Conservation (phyloP, 2,113 vertebrate genomes). For the Alethe diademata region DNA sequence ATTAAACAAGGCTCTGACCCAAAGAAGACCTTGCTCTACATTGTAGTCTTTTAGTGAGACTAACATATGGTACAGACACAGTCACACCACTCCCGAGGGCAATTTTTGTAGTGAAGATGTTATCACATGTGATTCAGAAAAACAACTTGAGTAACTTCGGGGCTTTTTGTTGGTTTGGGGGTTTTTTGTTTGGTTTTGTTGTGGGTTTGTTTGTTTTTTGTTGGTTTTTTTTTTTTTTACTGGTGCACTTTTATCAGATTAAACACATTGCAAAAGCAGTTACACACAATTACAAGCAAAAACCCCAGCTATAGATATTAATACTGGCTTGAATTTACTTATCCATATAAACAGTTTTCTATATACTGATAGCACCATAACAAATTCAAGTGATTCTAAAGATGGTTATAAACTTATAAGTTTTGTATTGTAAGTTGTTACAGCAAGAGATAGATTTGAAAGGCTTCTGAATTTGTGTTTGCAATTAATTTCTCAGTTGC, state of each 20-base stretch:
- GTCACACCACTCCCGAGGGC: neutral
- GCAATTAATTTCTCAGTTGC: neutral
- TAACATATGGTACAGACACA: slow-evolving; percentile 13
- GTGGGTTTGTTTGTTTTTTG: neutral
- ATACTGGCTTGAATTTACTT: slow-evolving; percentile 16
- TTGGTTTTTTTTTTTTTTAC: neutral
- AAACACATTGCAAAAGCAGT: slow-evolving; percentile 51
- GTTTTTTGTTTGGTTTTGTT: neutral
- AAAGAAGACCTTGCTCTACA: neutral
- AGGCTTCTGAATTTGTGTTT: slow-evolving; percentile 7
- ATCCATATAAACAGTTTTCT: slow-evolving; percentile 7
- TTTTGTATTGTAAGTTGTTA: slow-evolving; percentile 7
- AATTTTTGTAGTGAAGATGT: slow-evolving; percentile 15
- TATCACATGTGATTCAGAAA: slow-evolving; percentile 51
- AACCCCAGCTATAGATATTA: neutral
- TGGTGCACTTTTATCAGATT: slow-evolving; percentile 56
- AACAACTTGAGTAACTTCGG: slow-evolving; percentile 18
- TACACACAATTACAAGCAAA: slow-evolving; percentile 1
- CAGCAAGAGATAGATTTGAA: slow-evolving; percentile 13
- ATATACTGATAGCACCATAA: slow-evolving; percentile 74
- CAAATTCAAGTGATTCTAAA: slow-evolving; percentile 72
- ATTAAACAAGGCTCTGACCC: slow-evolving; percentile 20
- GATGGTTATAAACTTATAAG: slow-evolving; percentile 48
- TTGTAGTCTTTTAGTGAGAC: slow-evolving; percentile 35
- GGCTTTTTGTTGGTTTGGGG: neutral